Conservation (phyloP, 92 coral and sea anemone genomes). For the Epizoanthus illoricatus region DNA sequence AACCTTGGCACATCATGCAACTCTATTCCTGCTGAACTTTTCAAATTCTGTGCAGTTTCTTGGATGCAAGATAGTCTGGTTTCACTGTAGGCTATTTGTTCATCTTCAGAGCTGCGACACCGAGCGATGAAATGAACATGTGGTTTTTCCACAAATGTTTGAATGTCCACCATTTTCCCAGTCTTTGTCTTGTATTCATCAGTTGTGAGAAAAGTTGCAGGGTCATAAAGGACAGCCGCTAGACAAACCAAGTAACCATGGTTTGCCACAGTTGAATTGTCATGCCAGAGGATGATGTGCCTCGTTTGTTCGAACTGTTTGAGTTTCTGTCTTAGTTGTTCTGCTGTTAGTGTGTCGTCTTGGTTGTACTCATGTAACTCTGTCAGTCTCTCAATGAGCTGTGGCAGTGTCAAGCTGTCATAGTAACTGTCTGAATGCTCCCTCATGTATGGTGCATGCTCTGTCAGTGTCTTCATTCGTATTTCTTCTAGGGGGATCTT, state of each 20-base stretch:
- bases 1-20: conserved; percentile 30
- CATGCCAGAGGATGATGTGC: conserved; percentile 47
- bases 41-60: background rate
- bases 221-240: conserved; percentile 19
- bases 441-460: conserved; percentile 28
- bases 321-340: conserved; percentile 17
- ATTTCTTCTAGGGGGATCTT: too few relatives aligned
- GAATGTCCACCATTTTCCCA: conserved; percentile 46
- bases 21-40: conserved; percentile 13
- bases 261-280: conserved; percentile 52
- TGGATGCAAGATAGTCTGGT: conserved; percentile 37
- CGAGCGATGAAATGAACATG: conserved; percentile 46
- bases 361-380: conserved; percentile 25
- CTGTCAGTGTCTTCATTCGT: conserved; percentile 24
- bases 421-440: conserved; percentile 16
- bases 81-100: conserved; percentile 45
- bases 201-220: conserved; percentile 22
- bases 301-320: conserved; percentile 24
- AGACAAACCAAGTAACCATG: conserved; percentile 48
- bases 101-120: conserved; percentile 49
- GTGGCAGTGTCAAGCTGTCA: background rate
- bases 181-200: conserved; percentile 36
- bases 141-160: conserved; percentile 43
- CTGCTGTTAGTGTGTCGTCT: background rate
- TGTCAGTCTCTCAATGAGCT: conserved; percentile 11